Conservation (phyloP, 2,797 vertebrate genomes). For the Sebastes steindachneri region DNA sequence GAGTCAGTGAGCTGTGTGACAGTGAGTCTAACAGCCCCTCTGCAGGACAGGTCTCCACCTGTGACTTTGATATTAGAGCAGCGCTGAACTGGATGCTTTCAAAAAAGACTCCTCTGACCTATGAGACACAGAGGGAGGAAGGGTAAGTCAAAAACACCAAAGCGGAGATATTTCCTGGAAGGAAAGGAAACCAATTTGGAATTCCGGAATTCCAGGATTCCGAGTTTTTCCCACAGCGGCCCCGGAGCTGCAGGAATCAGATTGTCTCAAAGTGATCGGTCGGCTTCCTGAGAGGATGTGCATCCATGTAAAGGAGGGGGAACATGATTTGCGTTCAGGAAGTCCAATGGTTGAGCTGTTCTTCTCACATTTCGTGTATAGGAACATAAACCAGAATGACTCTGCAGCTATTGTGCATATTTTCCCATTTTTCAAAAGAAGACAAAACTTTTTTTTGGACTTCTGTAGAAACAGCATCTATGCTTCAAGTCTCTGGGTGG, state of each 20-base stretch:
- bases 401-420: neutral
- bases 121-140: constrained; percentile 18
- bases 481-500: neutral
- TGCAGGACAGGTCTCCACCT: constrained; percentile 63
- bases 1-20: constrained; percentile 75
- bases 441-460: neutral
- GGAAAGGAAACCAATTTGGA: constrained; percentile 51
- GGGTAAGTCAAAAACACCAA: constrained; percentile 44
- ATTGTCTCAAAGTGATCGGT: constrained; percentile 48
- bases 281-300: constrained; percentile 62
- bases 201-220: constrained; percentile 62
- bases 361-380: neutral
- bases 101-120: constrained; percentile 49
- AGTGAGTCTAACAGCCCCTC: constrained; percentile 70
- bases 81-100: constrained; percentile 27
- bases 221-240: constrained; percentile 33
- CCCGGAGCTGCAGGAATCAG: constrained; percentile 50
- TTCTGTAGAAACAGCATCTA: neutral
- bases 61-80: constrained; percentile 59
- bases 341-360: neutral
- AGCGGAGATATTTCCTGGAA: constrained; percentile 48
- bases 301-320: constrained; percentile 25
- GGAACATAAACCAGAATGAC: neutral
- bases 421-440: neutral
- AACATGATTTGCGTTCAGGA: constrained; percentile 19